A percentile compares a stretch with the other conserved stretches of the same genome.
phyloP scores from a whole-genome alignment of 2,113 vertebrate genomes.

The Cichladusa arquata region DNA sequence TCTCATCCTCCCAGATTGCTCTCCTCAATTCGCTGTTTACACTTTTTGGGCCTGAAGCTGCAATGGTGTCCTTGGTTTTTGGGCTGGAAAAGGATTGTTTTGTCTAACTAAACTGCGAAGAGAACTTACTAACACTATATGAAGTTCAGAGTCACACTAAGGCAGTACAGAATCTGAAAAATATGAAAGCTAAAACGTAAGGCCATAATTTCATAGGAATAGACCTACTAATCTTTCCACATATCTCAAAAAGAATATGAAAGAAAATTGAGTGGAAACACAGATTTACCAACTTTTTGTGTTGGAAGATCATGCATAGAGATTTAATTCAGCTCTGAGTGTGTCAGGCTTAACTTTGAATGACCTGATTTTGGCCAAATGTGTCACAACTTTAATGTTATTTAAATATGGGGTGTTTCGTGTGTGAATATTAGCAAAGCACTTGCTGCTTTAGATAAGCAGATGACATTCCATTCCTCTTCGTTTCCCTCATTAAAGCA shows the following conservation, averaged over 20 bases:
- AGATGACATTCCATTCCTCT: slow-evolving; percentile 71
- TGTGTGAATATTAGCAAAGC: slow-evolving; percentile 49
- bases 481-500: slow-evolving; percentile 68
- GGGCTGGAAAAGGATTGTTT: no score
- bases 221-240: not conserved
- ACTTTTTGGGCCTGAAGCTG: no score
- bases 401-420: not conserved
- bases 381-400: not conserved
- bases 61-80: no score
- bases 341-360: not conserved
- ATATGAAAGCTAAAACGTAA: no score
- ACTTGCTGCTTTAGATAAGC: slow-evolving; percentile 68
- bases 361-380: slow-evolving; percentile 32
- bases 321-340: not conserved
- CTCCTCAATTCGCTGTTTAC: no score
- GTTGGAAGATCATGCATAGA: not conserved
- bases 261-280: not conserved
- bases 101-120: no score
- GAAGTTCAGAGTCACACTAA: no score
- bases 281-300: not conserved
- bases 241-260: not conserved
- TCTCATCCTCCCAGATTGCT: no score
- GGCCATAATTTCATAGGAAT: not conserved
- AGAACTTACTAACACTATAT: no score
- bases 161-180: no score